Base-by-base conservation (phyloP, 2,113 vertebrate genomes). In the Crotalus helleri region DNA sequence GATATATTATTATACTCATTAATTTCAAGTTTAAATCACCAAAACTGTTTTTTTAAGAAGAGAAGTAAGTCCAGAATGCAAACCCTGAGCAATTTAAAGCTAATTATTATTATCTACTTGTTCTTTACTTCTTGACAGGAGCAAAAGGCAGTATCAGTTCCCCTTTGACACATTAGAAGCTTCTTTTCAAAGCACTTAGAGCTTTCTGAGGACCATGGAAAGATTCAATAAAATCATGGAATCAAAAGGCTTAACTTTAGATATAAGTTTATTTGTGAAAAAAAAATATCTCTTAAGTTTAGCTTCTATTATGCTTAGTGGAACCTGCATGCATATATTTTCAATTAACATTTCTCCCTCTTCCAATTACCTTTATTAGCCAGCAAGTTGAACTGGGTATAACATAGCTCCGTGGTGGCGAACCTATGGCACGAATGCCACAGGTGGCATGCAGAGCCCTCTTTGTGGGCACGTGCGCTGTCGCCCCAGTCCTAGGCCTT, bases 61-160 rank as follows among this genome's bases (percentile, higher is more conserved):
- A 29, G 93, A 92, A 96, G 92, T 88, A 94, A 94, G 92, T 24
- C 3, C 44, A 69, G 15, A 95, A 95, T 88, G 15, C 11, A 89
- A 96, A 96, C 4, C 49, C 94, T 89, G 90, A 46, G 81, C 23
- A 95, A 94, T 94, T 93, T 64, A 94, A 96, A 95, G 0, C 4
- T 94, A 61, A 95, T 96, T 88, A 91, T 8, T 74, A 59, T 94
- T 53, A 94, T 95, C 89, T 87, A 91, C 91, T n/a, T 90, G 87
- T 88, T 59, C 44, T 95, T 93, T 1, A 92, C 85, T 93, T 51
- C 44, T 61, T 87, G 46, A 94, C 88, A 49, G 1, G 49, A 87
- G 44, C 10, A 94, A 92, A 11, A 81, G 74, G 58, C 85, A n/a
- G 44, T 8, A 33, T 85, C 59, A 85, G 29, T 44, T 92, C 49